Base-by-base conservation (phyloP, 1,140 invertebrate species). In the Caerostris extrusa region DNA sequence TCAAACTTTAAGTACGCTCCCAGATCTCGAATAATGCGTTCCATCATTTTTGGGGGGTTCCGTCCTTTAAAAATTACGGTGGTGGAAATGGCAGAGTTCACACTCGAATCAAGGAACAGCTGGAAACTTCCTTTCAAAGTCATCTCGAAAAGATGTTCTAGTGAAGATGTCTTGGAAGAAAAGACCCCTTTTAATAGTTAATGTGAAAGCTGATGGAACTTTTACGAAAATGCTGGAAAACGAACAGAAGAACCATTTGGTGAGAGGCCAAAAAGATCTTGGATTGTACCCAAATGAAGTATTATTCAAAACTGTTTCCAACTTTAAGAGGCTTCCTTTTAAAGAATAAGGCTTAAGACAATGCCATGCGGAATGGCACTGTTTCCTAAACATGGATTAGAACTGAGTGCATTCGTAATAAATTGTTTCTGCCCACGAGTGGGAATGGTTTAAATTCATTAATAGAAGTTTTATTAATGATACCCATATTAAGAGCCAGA, bases 161-260 rank as follows among this genome's bases (percentile, higher is more conserved):
- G 71, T 77, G 71, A 77, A 53, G 34, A 53, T 34, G 34, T 77
- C 71, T 77, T 34, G 3, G 34, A 77, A 77, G 71, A 77, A 77
- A 77, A 77, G 71, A 77, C 34, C 71, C n/a, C 71, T 53, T 77
- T 77, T 77, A 77, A 77, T 77, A 77, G 71, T 77, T 77, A 77
- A 77, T 77, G 69, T 5, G 71, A 77, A 53, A 14, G 71, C 71
- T 77, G 71, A 77, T 77, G 71, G 71, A 77, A 50, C 71, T 77
- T 77, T 77, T 50, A 77, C 7, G 71, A 77, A 77, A 50, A 77
- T n/a, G n/a, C n/a, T n/a, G n/a, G n/a, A 34, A 77, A 34, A 77
- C 7, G 50, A 77, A 53, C 34, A 77, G 71, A 50, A 50, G 71
- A 77, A 77, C 71, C 71, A 77, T 77, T 77, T 77, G 71, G 71